Percentiles rank a stretch among this genome's conserved stretches.
Conservation (phyloP, 2,113 vertebrate species). For the Actenoides lindsayi region DNA sequence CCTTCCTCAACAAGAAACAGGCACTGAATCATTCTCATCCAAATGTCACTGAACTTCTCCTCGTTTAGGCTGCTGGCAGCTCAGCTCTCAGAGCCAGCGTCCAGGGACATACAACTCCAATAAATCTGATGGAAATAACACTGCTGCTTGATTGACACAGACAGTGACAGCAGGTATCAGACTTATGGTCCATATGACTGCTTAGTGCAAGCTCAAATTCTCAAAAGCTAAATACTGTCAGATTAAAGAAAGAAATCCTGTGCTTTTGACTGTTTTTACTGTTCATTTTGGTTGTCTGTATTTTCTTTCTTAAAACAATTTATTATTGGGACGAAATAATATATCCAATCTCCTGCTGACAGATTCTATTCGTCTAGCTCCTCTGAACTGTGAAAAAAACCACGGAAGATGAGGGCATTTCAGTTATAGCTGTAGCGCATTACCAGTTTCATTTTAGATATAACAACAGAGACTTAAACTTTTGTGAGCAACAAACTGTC, state of each 20-base stretch:
- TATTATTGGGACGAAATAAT: not conserved
- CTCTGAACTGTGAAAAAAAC: not conserved
- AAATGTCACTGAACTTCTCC: conserved; percentile 58
- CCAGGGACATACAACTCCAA: not conserved
- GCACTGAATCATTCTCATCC: conserved; percentile 22
- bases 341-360: not conserved
- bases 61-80: conserved; percentile 61
- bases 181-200: not conserved
- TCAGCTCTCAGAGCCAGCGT: conserved; percentile 10
- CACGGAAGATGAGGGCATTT: not conserved
- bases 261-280: not conserved
- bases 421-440: not conserved
- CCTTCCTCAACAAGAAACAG: not conserved
- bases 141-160: conserved; percentile 30
- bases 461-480: not conserved
- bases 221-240: conserved; percentile 1
- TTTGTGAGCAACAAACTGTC: not conserved
- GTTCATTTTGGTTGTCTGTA: not conserved
- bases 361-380: not conserved
- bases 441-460: not conserved
- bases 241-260: conserved; percentile 35
- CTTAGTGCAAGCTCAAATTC: conserved; percentile 17
- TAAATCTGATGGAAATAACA: conserved; percentile 52
- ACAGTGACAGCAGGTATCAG: conserved; percentile 1
- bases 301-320: not conserved